These are phyloP conservation scores for Excalfactoria chinensis DNA, from an alignment of 2,113 vertebrate species.

Conservation along the genomic window DNA sequence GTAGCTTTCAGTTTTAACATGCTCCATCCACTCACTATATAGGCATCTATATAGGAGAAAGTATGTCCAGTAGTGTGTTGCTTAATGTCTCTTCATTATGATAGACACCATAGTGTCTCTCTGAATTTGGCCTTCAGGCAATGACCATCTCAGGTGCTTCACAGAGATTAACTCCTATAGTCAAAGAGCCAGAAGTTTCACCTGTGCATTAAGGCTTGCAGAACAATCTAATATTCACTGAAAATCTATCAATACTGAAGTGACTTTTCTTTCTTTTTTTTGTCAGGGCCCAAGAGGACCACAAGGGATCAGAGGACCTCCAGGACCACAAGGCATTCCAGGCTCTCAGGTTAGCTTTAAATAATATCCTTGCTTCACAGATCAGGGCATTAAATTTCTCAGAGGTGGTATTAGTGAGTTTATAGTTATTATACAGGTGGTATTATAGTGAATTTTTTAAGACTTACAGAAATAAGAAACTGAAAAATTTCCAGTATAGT, in stretches of 20 bases:
- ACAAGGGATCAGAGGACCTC: conserved; percentile 61
- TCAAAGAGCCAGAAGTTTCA: not conserved
- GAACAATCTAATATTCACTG: not conserved
- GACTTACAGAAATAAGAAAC: not conserved
- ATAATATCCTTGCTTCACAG: not conserved
- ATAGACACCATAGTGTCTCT: not conserved
- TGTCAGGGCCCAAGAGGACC: conserved; percentile 68
- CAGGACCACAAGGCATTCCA: conserved; percentile 58
- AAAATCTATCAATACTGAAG: not conserved
- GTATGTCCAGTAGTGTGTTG: not conserved
- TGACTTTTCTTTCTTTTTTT: not conserved
- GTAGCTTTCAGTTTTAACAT: not conserved
- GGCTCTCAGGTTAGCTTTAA: conserved; percentile 65
- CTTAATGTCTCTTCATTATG: not conserved
- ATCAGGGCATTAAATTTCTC: not conserved
- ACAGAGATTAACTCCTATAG: not conserved
- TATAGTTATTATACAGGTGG: too few species aligned
- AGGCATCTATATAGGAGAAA: not conserved
- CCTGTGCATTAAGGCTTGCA: not conserved
- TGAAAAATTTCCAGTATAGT: not conserved
- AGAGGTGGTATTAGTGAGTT: not conserved
- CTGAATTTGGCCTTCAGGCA: not conserved
- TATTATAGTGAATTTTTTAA: not conserved
- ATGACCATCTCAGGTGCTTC: not conserved
- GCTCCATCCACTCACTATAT: not conserved